phyloP scores from a whole-genome alignment of 2,888 invertebrate species.

The Brachyopa scutellaris region DNA sequence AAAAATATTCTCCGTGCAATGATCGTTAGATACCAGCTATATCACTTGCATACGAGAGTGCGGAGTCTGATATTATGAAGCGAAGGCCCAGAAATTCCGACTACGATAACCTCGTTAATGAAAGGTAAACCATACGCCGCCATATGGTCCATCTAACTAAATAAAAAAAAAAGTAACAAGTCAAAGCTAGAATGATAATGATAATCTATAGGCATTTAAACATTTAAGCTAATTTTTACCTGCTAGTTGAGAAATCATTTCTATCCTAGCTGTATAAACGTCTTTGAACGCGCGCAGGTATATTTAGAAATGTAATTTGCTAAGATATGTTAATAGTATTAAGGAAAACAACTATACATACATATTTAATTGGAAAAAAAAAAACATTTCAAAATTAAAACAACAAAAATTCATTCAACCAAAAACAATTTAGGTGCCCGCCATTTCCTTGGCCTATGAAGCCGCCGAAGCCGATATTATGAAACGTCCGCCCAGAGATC shows the following conservation, averaged over 20 bases:
- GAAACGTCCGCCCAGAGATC: slow-evolving; percentile 92
- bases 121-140: slow-evolving; percentile 87
- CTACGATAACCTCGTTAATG: slow-evolving; percentile 98
- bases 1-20: slow-evolving; percentile 68
- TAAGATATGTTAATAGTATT: slow-evolving; percentile 36
- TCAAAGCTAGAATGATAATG: slow-evolving; percentile 43
- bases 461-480: slow-evolving; percentile 93
- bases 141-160: slow-evolving; percentile 22
- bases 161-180: not conserved
- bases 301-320: slow-evolving; percentile 19
- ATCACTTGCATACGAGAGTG: slow-evolving; percentile 98
- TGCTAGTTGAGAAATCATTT: slow-evolving; percentile 22
- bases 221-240: slow-evolving; percentile 33
- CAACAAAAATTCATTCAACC: slow-evolving; percentile 33
- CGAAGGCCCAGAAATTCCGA: slow-evolving; percentile 97
- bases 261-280: not conserved
- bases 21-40: slow-evolving; percentile 93
- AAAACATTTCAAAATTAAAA: slow-evolving; percentile 43
- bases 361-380: slow-evolving; percentile 40
- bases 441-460: slow-evolving; percentile 94
- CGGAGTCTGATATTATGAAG: slow-evolving; percentile 99
- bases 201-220: slow-evolving; percentile 27
- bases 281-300: slow-evolving; percentile 15
- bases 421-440: slow-evolving; percentile 84
- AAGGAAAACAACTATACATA: slow-evolving; percentile 49